A percentile compares a stretch with the other conserved stretches of the same genome.
Conservation (phyloP, 2,888 invertebrate genomes). For the Oscheius sp. region DNA sequence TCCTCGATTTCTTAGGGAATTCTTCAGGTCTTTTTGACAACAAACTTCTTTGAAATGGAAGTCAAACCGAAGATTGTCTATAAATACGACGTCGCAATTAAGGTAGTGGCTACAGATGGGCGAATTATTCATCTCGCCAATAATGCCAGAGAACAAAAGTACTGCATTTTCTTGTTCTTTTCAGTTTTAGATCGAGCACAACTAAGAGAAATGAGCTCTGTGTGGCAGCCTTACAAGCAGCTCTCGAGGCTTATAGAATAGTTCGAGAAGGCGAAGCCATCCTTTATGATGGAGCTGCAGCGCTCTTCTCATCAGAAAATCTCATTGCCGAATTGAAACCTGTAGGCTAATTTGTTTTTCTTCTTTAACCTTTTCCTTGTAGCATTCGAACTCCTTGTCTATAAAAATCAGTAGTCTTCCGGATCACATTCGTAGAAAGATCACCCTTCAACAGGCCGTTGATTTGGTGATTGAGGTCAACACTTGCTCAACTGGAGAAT, state of each 20-base stretch:
- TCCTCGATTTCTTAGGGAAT: too few species aligned
- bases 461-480: slow-evolving; percentile 7
- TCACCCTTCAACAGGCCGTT: neutral
- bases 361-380: too few species aligned
- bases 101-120: neutral
- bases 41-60: slow-evolving; percentile 27
- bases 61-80: slow-evolving; percentile 24
- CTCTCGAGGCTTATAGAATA: slow-evolving; percentile 21
- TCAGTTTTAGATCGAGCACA: neutral
- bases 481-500: neutral
- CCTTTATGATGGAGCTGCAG: slow-evolving; percentile 13
- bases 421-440: neutral
- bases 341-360: too few species aligned
- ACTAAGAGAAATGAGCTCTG: slow-evolving; percentile 13
- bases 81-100: slow-evolving; percentile 22
- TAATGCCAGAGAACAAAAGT: slow-evolving; percentile 1
- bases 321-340: slow-evolving; percentile 13
- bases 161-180: neutral
- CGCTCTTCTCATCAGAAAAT: slow-evolving; percentile 2
- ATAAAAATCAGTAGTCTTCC: neutral
- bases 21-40: neutral
- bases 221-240: slow-evolving; percentile 20
- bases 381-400: neutral
- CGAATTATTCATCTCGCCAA: neutral
- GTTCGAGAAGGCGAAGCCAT: neutral